These are phyloP conservation scores for Nothoprocta pentlandii DNA, from an alignment of 2,113 vertebrate genomes.

Conservation along the genomic window DNA sequence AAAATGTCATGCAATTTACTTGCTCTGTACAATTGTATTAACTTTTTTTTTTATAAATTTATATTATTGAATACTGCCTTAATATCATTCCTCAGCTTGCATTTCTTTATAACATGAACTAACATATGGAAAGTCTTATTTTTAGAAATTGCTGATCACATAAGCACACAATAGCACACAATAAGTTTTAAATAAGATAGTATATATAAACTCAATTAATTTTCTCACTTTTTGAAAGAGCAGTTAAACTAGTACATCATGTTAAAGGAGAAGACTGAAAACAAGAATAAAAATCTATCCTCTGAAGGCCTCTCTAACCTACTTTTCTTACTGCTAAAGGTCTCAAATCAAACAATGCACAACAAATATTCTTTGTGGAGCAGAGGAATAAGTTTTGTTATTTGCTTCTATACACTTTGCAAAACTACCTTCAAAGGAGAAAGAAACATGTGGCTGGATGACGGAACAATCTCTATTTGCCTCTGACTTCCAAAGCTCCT, in stretches of 20 bases:
- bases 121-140: background rate
- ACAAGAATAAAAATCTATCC: background rate
- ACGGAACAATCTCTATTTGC: background rate
- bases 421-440: slow-evolving; percentile 11
- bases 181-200: background rate
- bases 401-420: background rate
- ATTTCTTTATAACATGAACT: background rate
- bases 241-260: background rate
- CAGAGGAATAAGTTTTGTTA: slow-evolving; percentile 22
- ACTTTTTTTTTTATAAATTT: background rate
- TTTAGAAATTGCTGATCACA: background rate
- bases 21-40: background rate
- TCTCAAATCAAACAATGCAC: background rate
- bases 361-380: slow-evolving; percentile 34
- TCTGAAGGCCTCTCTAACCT: background rate
- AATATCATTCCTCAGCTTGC: background rate
- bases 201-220: background rate
- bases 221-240: background rate
- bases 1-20: background rate
- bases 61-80: background rate
- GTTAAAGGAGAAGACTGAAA: slow-evolving; percentile 24
- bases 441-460: background rate
- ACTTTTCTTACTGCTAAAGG: slow-evolving; percentile 6
- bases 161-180: background rate
- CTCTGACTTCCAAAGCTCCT: background rate